Base-by-base conservation (phyloP, 2,797 vertebrate genomes). In the Dendrocincla tyrannina region DNA sequence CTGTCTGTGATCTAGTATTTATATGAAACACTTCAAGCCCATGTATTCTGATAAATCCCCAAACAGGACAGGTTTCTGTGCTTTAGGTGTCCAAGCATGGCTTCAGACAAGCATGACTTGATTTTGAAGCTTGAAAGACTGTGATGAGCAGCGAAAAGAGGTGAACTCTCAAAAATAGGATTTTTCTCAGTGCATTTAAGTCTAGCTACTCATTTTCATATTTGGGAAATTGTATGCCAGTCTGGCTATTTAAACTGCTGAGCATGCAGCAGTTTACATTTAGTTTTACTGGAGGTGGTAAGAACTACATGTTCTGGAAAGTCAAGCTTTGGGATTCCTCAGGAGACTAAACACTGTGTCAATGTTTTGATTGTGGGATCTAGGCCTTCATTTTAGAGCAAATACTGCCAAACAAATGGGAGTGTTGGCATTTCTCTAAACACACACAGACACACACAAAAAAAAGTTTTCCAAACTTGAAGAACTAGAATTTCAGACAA, bases 331-430 rank as follows among this genome's bases (percentile, higher is more conserved):
- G 62, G 12, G 27, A 91, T 95, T 91, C 77, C 76, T 86, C 15
- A 13, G 55, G 28, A 93, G 33, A 30, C 23, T 77, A 91, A 89
- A 82, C 24, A 74, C 2, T 74, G 12, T 62, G 87, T 53, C 93
- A 94, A 93, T 85, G 18, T 91, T 95, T 89, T 83, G 77, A 89
- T 35, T 63, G 47, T 20, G 33, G 66, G 11, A 79, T 74, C 72
- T 64, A 74, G 30, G 77, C 63, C 68, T 49, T 59, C 37, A 56
- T 20, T 13, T 70, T 58, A 80, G 22, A 73, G 66, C 22, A 50
- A n/a, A 70, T 68, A 60, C 58, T 88, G 62, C 42, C 80, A 95
- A 77, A 69, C 10, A 94, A 95, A 87, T 35, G 44, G 22, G 18
- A 89, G 20, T 7, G 18, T 2, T 91, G 56, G 33, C 49, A 58